Evolutionary conservation across 37 sponge, comb jelly and placozoan genomes (phyloP).

Genomic region (Beroe ovata): DNA sequence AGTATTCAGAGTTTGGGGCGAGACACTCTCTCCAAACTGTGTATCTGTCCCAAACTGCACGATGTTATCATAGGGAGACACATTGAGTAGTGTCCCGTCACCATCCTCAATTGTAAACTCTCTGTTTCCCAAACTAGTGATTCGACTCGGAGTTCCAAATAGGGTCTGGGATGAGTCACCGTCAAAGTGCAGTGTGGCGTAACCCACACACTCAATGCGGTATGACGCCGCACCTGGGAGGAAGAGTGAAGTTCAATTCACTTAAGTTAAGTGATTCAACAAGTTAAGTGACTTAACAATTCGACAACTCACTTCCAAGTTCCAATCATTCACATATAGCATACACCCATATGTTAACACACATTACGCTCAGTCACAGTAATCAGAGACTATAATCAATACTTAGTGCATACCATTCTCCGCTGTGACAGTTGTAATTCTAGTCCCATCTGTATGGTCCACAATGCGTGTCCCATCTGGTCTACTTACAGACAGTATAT

Average conservation of each 20-base stretch:
- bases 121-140: background rate
- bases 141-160: background rate
- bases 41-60: background rate
- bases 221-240: background rate
- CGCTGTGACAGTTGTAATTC: slow-evolving; percentile 72
- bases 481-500: slow-evolving; percentile 70
- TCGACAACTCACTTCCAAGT: too few species aligned
- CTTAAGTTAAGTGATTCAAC: too few species aligned
- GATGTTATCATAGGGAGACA: background rate
- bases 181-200: slow-evolving; percentile 73
- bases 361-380: too few species aligned
- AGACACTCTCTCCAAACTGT: background rate
- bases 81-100: background rate
- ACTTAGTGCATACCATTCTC: slow-evolving; percentile 4
- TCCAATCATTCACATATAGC: too few species aligned
- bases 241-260: background rate
- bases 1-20: background rate
- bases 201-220: slow-evolving; percentile 78
- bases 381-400: too few species aligned
- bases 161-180: slow-evolving; percentile 26
- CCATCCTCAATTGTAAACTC: background rate
- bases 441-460: slow-evolving; percentile 86
- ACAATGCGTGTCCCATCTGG: slow-evolving; percentile 75
- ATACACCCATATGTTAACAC: too few species aligned
- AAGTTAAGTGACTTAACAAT: too few species aligned